A percentile compares a stretch with the other conserved stretches of the same genome.
Evolutionary conservation across 2,113 vertebrate species (phyloP).

Genomic region (Dromaius novaehollandiae): DNA sequence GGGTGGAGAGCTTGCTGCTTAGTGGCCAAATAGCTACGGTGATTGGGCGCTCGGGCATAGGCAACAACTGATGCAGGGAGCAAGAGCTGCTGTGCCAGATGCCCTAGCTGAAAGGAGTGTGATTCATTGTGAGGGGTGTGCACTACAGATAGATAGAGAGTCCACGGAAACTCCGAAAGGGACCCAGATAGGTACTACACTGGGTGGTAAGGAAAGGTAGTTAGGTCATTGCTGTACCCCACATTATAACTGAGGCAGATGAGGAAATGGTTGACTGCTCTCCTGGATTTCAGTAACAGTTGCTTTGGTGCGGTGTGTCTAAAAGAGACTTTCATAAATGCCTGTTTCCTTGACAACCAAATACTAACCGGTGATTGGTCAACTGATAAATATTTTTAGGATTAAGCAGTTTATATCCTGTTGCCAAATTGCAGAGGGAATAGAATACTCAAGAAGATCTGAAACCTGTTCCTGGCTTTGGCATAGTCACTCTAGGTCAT

Average conservation of each 20-base stretch:
- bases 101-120: accelerated
- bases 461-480: background rate
- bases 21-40: accelerated
- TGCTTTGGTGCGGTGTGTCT: background rate
- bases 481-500: background rate
- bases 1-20: background rate
- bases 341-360: conserved; percentile 44
- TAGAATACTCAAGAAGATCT: background rate
- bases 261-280: background rate
- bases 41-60: accelerated
- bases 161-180: accelerated
- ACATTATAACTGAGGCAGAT: accelerated
- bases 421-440: background rate
- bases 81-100: accelerated
- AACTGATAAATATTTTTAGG: conserved; percentile 50
- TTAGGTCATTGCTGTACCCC: accelerated
- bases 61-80: accelerated
- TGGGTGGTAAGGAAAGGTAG: accelerated
- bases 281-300: background rate
- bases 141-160: accelerated
- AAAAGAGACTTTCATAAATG: background rate
- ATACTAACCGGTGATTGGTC: conserved; percentile 3
- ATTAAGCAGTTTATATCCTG: background rate
- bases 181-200: background rate
- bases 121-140: accelerated